Conservation (phyloP, 2,888 invertebrate species). For the Drosophila falleni region DNA sequence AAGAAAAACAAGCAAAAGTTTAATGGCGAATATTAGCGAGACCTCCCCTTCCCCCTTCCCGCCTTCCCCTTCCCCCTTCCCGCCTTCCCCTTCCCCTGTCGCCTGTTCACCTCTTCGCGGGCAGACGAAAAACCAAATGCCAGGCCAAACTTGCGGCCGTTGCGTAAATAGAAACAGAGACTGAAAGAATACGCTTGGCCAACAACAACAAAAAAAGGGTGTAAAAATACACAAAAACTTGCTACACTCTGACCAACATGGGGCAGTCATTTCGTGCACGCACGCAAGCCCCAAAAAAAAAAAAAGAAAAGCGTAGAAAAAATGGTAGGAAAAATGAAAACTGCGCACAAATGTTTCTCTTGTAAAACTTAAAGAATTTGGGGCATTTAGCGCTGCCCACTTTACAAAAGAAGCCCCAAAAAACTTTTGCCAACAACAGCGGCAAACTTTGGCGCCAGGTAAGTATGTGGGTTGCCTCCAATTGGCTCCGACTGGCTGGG, state of each 20-base stretch:
- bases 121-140: slow-evolving; percentile 42
- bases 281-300: slow-evolving; percentile 63
- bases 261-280: slow-evolving; percentile 69
- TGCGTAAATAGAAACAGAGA: slow-evolving; percentile 75
- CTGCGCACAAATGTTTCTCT: slow-evolving; percentile 78
- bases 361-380: slow-evolving; percentile 82
- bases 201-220: slow-evolving; percentile 59
- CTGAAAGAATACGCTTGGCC: slow-evolving; percentile 58
- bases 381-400: slow-evolving; percentile 75
- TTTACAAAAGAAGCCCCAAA: slow-evolving; percentile 42
- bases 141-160: slow-evolving; percentile 68
- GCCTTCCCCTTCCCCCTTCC: not conserved
- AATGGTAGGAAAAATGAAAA: slow-evolving; percentile 50
- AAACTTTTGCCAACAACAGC: slow-evolving; percentile 54
- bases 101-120: not conserved
- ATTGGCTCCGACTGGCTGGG: slow-evolving; percentile 25
- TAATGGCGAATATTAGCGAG: slow-evolving; percentile 81
- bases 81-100: slow-evolving; percentile 6
- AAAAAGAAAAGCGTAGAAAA: slow-evolving; percentile 24
- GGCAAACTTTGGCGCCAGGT: slow-evolving; percentile 56
- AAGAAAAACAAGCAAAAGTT: slow-evolving; percentile 84
- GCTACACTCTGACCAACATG: slow-evolving; percentile 52
- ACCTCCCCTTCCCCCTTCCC: slow-evolving; percentile 2
- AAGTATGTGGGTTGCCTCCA: slow-evolving; percentile 48
- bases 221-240: slow-evolving; percentile 66